These are phyloP conservation scores for Lissocephala sabroskyi DNA, from an alignment of 2,888 invertebrate genomes.

Conservation along the genomic window DNA sequence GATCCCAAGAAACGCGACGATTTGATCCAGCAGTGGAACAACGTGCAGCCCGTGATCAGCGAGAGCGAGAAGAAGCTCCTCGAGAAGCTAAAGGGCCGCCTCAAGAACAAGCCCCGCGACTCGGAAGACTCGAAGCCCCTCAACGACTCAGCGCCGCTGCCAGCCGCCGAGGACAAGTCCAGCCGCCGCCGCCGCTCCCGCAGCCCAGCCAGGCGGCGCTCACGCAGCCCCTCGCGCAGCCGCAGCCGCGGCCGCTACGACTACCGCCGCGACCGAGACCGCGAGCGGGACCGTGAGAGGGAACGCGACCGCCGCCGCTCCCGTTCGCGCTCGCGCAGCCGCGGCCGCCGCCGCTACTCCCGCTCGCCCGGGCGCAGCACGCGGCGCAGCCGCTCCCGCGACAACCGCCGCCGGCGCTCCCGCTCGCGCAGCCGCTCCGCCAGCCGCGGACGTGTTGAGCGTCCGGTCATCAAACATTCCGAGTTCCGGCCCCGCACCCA, in stretches of 20 bases:
- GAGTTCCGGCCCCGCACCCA: slow-evolving; percentile 69
- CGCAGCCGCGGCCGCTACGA: slow-evolving; percentile 30
- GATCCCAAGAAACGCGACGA: slow-evolving; percentile 73
- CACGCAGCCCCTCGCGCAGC: slow-evolving; percentile 34
- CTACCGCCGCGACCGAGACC: not conserved
- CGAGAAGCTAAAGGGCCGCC: slow-evolving; percentile 72
- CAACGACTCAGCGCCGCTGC: slow-evolving; percentile 17
- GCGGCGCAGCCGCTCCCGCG: slow-evolving; percentile 46
- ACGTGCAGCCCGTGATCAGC: slow-evolving; percentile 75
- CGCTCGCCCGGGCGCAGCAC: slow-evolving; percentile 42
- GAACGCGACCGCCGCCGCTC: slow-evolving; percentile 40
- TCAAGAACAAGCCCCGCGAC: slow-evolving; percentile 63
- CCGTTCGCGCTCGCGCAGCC: slow-evolving; percentile 46
- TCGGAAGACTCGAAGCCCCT: slow-evolving; percentile 15
- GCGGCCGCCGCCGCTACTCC: slow-evolving; percentile 51
- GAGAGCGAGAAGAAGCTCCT: slow-evolving; percentile 76
- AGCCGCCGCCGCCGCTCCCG: slow-evolving; percentile 19
- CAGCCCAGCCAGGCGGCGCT: slow-evolving; percentile 34
- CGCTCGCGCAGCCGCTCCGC: slow-evolving; percentile 47
- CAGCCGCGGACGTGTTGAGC: slow-evolving; percentile 62
- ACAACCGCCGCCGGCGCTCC: slow-evolving; percentile 27
- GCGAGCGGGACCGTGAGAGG: no score
- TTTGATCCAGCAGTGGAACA: slow-evolving; percentile 75
- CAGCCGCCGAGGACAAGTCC: slow-evolving; percentile 47
- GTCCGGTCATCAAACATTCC: slow-evolving; percentile 69